Conservation (phyloP, 2,113 vertebrate genomes). For the Symphodus melops region DNA sequence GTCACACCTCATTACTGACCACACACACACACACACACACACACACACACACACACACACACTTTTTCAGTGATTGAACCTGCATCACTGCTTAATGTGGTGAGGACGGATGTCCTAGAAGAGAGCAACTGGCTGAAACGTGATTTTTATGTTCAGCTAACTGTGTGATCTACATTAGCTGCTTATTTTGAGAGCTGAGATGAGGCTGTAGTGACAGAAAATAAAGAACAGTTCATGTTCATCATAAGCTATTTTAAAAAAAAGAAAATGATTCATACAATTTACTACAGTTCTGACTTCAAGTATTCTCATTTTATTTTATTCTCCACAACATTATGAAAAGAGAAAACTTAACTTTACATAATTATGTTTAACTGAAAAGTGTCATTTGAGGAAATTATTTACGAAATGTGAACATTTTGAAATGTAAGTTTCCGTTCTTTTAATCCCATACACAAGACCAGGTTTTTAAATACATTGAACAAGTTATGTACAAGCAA, state of each 20-base stretch:
- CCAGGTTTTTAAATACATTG: no score
- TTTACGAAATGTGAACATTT: neutral
- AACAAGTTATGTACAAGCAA: no score
- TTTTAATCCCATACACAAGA: no score
- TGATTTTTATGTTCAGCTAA: conserved; percentile 42
- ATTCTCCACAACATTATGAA: neutral
- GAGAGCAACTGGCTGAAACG: conserved; percentile 31
- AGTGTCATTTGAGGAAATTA: no score
- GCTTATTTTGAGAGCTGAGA: neutral
- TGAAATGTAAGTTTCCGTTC: no score
- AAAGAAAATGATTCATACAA: neutral
- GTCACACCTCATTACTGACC: conserved; percentile 76
- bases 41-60: conserved; percentile 12
- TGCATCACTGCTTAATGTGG: conserved; percentile 60
- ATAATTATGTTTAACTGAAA: neutral
- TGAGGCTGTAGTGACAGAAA: conserved; percentile 10
- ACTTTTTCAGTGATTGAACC: conserved; percentile 44
- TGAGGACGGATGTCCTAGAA: conserved; percentile 39
- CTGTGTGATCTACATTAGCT: neutral
- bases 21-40: conserved; percentile 18
- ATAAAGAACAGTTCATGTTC: conserved; percentile 7
- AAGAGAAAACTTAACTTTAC: neutral
- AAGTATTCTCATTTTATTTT: neutral
- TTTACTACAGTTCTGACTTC: neutral
- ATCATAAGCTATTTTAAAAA: conserved; percentile 11